phyloP scores from a whole-genome alignment of 2,888 invertebrate species.

The Meganola albula region DNA sequence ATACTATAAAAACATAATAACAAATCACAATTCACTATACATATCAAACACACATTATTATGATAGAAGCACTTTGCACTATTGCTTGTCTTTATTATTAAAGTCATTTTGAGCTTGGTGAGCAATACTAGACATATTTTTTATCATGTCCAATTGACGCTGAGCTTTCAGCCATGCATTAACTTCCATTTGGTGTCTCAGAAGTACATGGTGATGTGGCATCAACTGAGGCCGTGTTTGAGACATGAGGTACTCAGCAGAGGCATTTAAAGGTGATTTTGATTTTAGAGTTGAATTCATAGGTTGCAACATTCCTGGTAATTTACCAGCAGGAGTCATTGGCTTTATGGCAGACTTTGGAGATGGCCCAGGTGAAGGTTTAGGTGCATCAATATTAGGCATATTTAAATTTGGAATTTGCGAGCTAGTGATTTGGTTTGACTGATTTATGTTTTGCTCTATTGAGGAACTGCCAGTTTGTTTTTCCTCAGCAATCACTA shows the following conservation, averaged over 20 bases:
- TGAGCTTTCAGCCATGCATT: constrained; percentile 64
- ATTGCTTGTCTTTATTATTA: constrained; percentile 60
- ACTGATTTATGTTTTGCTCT: constrained; percentile 59
- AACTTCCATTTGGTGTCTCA: constrained; percentile 64
- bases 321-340: constrained; percentile 44
- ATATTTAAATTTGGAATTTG: constrained; percentile 50
- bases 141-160: constrained; percentile 56
- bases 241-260: constrained; percentile 47
- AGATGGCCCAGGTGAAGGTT: constrained; percentile 52
- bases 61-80: constrained; percentile 7
- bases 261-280: constrained; percentile 39
- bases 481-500: constrained; percentile 73
- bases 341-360: constrained; percentile 54
- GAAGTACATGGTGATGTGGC: constrained; percentile 39
- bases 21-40: no score
- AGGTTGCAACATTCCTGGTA: constrained; percentile 51
- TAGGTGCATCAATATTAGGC: constrained; percentile 49
- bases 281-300: constrained; percentile 45
- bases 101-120: constrained; percentile 61
- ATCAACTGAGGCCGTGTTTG: constrained; percentile 40
- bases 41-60: no score
- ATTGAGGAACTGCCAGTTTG: constrained; percentile 42
- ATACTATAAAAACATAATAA: no score
- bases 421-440: constrained; percentile 63
- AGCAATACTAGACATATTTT: constrained; percentile 60